Evolutionary conservation across 1,140 invertebrate genomes (phyloP).

Genomic region (Cherax destructor): DNA sequence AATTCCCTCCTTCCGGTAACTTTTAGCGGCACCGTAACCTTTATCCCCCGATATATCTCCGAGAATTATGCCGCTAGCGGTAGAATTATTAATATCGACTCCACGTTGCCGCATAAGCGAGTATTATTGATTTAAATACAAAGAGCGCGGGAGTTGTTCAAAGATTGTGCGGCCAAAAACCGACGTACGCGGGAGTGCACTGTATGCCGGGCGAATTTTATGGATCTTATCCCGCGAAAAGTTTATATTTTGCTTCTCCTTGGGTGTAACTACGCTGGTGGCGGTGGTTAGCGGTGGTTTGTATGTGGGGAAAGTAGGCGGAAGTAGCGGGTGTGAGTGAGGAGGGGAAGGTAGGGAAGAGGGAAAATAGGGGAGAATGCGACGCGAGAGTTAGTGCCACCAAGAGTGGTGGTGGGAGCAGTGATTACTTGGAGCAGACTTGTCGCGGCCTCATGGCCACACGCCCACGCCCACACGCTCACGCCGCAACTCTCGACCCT

Average conservation of each 20-base stretch:
- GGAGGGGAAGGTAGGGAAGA: too few species aligned
- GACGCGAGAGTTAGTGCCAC: constrained; percentile 13
- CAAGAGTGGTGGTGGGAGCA: not conserved
- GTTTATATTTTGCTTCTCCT: constrained; percentile 1
- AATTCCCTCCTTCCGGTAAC: too few species aligned
- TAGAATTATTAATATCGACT: too few species aligned
- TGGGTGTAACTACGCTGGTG: too few species aligned
- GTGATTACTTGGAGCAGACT: constrained; percentile 44
- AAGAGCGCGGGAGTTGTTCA: constrained; percentile 29
- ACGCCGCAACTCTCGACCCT: not conserved
- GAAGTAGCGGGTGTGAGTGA: too few species aligned
- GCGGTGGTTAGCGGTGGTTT: too few species aligned
- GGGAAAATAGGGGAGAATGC: not conserved
- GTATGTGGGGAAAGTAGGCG: too few species aligned
- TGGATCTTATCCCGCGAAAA: constrained; percentile 16
- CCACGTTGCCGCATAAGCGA: too few species aligned
- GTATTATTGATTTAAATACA: constrained; percentile 27
- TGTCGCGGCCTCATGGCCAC: not conserved
- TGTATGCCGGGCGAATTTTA: not conserved
- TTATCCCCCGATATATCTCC: too few species aligned
- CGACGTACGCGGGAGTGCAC: not conserved
- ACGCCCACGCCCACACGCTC: not conserved
- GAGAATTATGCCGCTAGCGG: too few species aligned
- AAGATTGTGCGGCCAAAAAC: constrained; percentile 23
- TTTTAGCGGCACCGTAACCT: too few species aligned